A percentile compares a stretch with the other conserved stretches of the same genome.
Conservation (phyloP, 2,888 invertebrate genomes). For the Pristionchus mayeri region DNA sequence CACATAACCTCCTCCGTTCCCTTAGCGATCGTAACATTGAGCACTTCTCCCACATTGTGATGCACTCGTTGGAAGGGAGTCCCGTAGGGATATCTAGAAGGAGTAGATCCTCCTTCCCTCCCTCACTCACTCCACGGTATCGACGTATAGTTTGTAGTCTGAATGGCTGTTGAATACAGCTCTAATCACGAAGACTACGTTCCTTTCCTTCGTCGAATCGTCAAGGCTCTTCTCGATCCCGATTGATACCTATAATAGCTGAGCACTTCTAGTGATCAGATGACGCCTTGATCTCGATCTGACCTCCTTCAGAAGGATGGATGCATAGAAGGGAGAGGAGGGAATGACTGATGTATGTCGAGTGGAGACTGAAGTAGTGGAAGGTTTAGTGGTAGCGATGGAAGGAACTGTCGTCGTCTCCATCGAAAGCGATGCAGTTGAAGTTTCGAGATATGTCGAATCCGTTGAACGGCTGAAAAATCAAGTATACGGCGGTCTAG, state of each 20-base stretch:
- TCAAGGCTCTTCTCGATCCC: background rate
- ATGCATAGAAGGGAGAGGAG: background rate
- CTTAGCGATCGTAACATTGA: slow-evolving; percentile 1
- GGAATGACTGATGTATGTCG: background rate
- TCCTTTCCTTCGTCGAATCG: background rate
- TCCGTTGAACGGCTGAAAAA: too few relatives aligned
- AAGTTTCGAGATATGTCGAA: background rate
- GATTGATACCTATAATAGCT: background rate
- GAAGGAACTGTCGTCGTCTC: background rate
- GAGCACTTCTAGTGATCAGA: too few relatives aligned
- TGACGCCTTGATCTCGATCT: background rate
- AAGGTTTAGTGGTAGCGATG: too few relatives aligned
- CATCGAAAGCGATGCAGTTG: background rate
- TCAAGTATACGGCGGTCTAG: too few relatives aligned
- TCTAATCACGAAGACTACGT: background rate
- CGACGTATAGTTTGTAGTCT: slow-evolving; percentile 3
- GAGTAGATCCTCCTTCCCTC: background rate
- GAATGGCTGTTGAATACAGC: background rate
- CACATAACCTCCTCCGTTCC: background rate
- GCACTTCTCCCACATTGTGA: slow-evolving; percentile 22
- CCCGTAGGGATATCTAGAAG: background rate
- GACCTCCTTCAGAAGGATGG: background rate
- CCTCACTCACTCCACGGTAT: background rate
- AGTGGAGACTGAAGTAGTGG: background rate
- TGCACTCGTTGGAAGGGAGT: background rate